Percentiles rank a stretch among this genome's conserved stretches.
Evolutionary conservation across 1,140 invertebrate genomes (phyloP).

Genomic region (Aleiodes sp.): DNA sequence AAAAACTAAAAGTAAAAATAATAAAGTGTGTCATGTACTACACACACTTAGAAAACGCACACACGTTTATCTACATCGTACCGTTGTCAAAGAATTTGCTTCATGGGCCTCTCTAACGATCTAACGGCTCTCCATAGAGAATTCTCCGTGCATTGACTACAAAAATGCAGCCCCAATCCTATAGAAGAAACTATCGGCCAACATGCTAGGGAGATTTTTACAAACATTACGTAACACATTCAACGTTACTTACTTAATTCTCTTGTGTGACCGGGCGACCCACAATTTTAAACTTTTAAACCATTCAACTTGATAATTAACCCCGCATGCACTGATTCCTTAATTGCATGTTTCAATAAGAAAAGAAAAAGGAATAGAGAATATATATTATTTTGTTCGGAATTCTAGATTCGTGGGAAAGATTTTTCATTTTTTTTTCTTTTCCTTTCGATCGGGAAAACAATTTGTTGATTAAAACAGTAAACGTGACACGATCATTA

Average conservation of each 20-base stretch:
- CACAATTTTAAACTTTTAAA: conserved; percentile 17
- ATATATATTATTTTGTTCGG: conserved; percentile 10
- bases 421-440: background rate
- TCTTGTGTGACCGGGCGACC: background rate
- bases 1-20: background rate
- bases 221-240: conserved; percentile 22
- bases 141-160: background rate
- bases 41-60: background rate
- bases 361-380: too few relatives aligned
- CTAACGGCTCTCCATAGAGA: conserved; percentile 9
- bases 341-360: conserved; percentile 1
- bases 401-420: conserved; percentile 7
- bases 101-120: conserved; percentile 19
- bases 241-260: background rate
- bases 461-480: too few relatives aligned
- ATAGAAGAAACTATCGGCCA: conserved; percentile 17
- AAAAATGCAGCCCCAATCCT: background rate
- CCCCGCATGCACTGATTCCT: conserved; percentile 17
- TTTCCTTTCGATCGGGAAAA: too few relatives aligned
- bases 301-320: conserved; percentile 22
- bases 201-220: background rate
- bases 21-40: conserved; percentile 9
- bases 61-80: conserved; percentile 2
- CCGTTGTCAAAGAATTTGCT: conserved; percentile 19
- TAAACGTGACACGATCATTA: too few relatives aligned